phyloP scores from a whole-genome alignment of 2,113 vertebrate genomes.

The Rutilus rutilus region DNA sequence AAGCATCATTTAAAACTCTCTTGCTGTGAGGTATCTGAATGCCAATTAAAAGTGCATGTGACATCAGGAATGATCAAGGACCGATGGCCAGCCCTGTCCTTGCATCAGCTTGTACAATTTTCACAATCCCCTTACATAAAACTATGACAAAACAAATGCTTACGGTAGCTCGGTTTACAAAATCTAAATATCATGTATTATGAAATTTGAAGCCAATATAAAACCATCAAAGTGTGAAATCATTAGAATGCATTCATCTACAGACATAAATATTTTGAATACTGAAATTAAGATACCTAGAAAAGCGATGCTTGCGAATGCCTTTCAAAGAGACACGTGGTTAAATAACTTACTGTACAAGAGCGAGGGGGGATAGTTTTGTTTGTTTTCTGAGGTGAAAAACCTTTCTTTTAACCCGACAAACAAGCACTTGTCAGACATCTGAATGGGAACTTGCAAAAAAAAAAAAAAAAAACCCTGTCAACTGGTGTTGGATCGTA shows the following conservation, averaged over 20 bases:
- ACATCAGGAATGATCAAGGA: constrained; percentile 49
- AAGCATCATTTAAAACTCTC: constrained; percentile 34
- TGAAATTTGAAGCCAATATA: constrained; percentile 55
- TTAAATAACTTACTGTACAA: constrained; percentile 79
- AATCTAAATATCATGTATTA: constrained; percentile 55
- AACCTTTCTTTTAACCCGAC: not conserved
- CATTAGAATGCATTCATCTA: constrained; percentile 54
- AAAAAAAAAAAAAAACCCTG: constrained; percentile 15
- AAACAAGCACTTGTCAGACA: constrained; percentile 49
- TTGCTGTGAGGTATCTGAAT: constrained; percentile 39
- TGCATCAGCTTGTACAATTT: constrained; percentile 45
- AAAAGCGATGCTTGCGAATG: constrained; percentile 64
- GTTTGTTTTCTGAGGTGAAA: not conserved
- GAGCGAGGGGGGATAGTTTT: constrained; percentile 49
- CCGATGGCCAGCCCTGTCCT: constrained; percentile 42
- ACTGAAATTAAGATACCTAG: constrained; percentile 62
- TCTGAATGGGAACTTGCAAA: constrained; percentile 23
- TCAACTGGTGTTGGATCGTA: constrained; percentile 23
- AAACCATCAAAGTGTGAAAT: constrained; percentile 57
- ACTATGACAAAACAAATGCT: constrained; percentile 37
- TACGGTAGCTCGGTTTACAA: constrained; percentile 48
- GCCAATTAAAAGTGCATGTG: constrained; percentile 54
- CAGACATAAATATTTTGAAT: constrained; percentile 63
- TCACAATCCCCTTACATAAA: constrained; percentile 33
- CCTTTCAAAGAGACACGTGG: constrained; percentile 67